Base-by-base conservation (phyloP, 2,888 invertebrate species). In the Perizoma flavofasciatum region DNA sequence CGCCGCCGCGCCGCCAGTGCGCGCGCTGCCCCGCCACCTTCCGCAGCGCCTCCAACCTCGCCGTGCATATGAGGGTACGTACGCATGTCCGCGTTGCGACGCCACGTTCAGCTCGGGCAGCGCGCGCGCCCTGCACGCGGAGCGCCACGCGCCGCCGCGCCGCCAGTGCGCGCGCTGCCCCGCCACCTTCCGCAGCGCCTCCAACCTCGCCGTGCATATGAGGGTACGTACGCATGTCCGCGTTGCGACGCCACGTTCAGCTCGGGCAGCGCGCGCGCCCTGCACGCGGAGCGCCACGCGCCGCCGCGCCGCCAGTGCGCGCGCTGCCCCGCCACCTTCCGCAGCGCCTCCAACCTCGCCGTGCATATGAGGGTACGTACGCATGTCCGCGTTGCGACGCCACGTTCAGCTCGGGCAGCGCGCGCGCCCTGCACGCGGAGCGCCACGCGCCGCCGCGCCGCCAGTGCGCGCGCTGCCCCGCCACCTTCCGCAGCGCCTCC, bases 1-100 rank as follows among this genome's bases (percentile, higher is more conserved):
- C n/a, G 50, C 50, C 49, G 2, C 49, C 49, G 11, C 8, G 22
- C n/a, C 33, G 33, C 40, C n/a, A 32, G 33, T 50, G 50, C 50
- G 40, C 8, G 2, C 4, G 4, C 6, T 41, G 49, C 49, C 32
- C 9, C 6, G 7, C 5, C 37, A 6, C 5, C 8, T 43, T 43
- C 50, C 32, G 33, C 0, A 41, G 22, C 34, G 41, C 40, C 4
- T 33, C 50, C 40, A 50, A 50, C 50, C 50, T 50, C 5, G 9
- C 40, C 43, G 10, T 6, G 9, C 50, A 50, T 10, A 41, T 34
- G 34, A 7, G 22, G 22, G 22, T 22, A 22, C 49, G 40, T 40
- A 40, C 49, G 9, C 11, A 5, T 49, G 49, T 32, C 22, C 49
- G 5, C 9, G 8, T 0, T 49, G 49, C 40, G 5, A 0, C 22